Base-by-base conservation (phyloP, 2,797 vertebrate genomes). In the Acanthurus lineatus region DNA sequence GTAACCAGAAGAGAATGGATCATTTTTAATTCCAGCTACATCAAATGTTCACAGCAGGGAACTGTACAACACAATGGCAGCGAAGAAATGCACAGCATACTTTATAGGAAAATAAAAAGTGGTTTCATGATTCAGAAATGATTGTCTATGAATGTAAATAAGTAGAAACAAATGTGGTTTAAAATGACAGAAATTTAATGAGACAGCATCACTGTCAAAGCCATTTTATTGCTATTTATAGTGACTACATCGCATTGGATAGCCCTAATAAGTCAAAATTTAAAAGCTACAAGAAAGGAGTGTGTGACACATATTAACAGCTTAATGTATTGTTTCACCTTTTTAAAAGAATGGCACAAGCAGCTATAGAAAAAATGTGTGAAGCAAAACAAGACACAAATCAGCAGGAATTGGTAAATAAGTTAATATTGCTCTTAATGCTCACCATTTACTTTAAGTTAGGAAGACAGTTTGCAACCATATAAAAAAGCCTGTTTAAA, bases 401-500 rank as follows among this genome's bases (percentile, higher is more conserved):
- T 79, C 72, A 74, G 70, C 79, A 83, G 78, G 63, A 74, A 78
- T 20, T 54, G 62, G 77, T 83, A 86, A 83, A 90, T 90, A 86
- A 86, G 82, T 90, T 90, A 87, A 86, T 94, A 91, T 93, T 92
- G 90, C 91, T 92, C 69, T 74, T 86, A 73, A 88, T 89, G 82
- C 54, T 88, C 84, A 90, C 73, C 54, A 81, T 73, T 83, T 70
- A 83, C 57, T 84, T 72, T 69, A 84, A 73, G 83, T 89, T 77
- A 89, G 91, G 91, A 93, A 93, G 90, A 94, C 91, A 70, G 70
- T 78, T 83, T 84, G 86, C 69, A 79, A 82, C 83, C 74, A 81
- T 85, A 82, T 59, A 81, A 89, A 35, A 87, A 90, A 56, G 52
- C 66, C 76, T 76, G 49, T 75, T 84, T 78, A 67, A 87, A 88